A percentile compares a stretch with the other conserved stretches of the same genome.
phyloP scores from a whole-genome alignment of 92 coral and sea anemone genomes.

The Pocillopora grandis region DNA sequence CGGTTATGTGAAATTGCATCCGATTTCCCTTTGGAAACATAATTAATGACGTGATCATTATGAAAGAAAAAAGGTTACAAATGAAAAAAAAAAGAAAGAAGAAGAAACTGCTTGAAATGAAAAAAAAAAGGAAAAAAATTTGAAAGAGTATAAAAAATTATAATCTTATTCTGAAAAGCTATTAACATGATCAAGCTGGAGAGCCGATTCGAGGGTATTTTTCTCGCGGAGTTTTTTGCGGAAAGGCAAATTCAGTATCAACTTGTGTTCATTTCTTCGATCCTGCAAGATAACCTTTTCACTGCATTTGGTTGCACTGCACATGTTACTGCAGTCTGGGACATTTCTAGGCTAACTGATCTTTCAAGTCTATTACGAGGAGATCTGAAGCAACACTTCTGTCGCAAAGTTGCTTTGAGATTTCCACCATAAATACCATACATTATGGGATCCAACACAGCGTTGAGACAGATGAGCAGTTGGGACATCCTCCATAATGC shows the following conservation, averaged over 20 bases:
- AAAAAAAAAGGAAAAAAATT: no score
- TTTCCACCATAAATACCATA: conserved; percentile 17
- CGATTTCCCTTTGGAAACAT: no score
- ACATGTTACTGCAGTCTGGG: neutral
- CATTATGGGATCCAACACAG: conserved; percentile 2
- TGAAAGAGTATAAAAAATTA: no score
- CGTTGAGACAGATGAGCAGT: conserved; percentile 2
- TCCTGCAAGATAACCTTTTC: neutral
- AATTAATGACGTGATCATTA: no score
- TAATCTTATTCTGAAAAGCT: no score
- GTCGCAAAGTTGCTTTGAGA: neutral
- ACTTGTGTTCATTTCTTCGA: neutral
- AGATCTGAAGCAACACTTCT: neutral
- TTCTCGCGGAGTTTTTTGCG: no score
- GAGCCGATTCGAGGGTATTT: no score
- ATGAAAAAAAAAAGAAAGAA: no score
- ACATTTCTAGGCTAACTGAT: neutral
- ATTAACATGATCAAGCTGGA: no score
- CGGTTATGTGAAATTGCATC: no score
- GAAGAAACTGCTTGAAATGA: no score
- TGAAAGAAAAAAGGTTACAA: no score
- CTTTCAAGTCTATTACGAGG: neutral
- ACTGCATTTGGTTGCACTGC: neutral
- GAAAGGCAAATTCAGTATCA: neutral
- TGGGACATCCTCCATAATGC: neutral